These are phyloP conservation scores for Neoniphon sammara DNA, from an alignment of 2,797 vertebrate genomes.

Conservation along the genomic window DNA sequence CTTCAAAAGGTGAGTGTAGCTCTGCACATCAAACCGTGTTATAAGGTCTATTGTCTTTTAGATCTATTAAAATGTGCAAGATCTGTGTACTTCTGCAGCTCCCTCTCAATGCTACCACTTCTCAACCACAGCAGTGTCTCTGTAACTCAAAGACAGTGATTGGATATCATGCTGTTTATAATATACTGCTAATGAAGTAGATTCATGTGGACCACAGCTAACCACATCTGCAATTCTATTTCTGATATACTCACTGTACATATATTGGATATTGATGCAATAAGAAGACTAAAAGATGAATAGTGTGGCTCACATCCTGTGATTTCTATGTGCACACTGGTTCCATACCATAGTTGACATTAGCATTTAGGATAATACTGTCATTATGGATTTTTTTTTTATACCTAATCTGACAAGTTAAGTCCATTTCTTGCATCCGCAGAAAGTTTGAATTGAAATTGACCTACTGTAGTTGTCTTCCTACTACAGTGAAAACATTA, in stretches of 20 bases:
- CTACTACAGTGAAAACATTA: constrained; percentile 23
- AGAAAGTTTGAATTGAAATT: constrained; percentile 52
- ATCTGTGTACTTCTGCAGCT: too few species aligned
- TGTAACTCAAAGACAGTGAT: too few species aligned
- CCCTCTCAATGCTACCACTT: too few species aligned
- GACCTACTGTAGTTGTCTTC: constrained; percentile 25
- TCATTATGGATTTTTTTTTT: too few species aligned
- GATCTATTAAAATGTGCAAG: too few species aligned
- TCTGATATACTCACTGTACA: not conserved
- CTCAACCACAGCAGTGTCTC: too few species aligned
- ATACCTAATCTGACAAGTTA: constrained; percentile 38
- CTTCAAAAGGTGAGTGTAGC: constrained; percentile 45
- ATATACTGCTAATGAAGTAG: too few species aligned
- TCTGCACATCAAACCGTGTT: constrained; percentile 37
- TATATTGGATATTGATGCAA: constrained; percentile 28
- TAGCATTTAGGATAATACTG: too few species aligned
- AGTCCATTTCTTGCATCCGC: constrained; percentile 53
- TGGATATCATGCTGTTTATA: too few species aligned
- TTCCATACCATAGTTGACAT: constrained; percentile 20
- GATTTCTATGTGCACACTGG: constrained; percentile 43
- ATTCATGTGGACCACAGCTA: too few species aligned
- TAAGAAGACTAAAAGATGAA: constrained; percentile 44
- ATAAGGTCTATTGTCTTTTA: too few species aligned
- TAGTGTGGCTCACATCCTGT: constrained; percentile 33
- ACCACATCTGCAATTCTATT: too few species aligned